Evolutionary conservation across 2,888 invertebrate species (phyloP), one percentile per base, ranked within the genome.

Genomic region (Ditula angustiorana): DNA sequence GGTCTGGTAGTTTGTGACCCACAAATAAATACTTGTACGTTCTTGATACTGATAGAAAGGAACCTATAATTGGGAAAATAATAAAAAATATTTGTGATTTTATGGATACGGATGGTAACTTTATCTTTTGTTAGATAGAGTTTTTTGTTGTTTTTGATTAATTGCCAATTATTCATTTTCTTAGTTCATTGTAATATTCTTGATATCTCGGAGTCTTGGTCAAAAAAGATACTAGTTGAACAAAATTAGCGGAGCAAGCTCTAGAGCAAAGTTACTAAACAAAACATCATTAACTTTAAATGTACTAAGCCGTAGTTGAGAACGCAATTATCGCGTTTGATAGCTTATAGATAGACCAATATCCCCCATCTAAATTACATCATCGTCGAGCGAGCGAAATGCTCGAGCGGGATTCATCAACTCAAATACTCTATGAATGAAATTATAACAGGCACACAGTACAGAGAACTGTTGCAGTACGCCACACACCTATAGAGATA

Each of bases 351-450:
- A 50, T 44, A 21, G 44, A n/a, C 19, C 19, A 10, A 47, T 24
- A 61, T 55, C 53, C n/a, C 16, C n/a, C n/a, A n/a, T 19, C 26
- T 35, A 61, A 47, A 61, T 55, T 16, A 55, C 26, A 28, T 37
- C 55, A 55, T 47, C 35, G 55, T 26, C 33, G 26, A 5, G 33
- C 44, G 53, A 55, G 28, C 47, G 21, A 53, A 61, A 28, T 55
- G 33, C 16, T 11, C 13, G 19, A 46, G 26, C 21, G 35, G 23
- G 33, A 46, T 53, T 24, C 55, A 33, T 55, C 60, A 30, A 44
- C 16, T 28, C 41, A 37, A 35, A 58, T 35, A 47, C 49, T 49
- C 50, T 52, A 52, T 60, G 60, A 52, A 60, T 52, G 41, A 60
- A 52, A 60, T 60, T 60, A 60, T 60, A 52, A 16, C 52, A 5